A percentile compares a stretch with the other conserved stretches of the same genome.
Conservation (phyloP, 2,113 vertebrate genomes). For the Myrmophylax atrothorax region DNA sequence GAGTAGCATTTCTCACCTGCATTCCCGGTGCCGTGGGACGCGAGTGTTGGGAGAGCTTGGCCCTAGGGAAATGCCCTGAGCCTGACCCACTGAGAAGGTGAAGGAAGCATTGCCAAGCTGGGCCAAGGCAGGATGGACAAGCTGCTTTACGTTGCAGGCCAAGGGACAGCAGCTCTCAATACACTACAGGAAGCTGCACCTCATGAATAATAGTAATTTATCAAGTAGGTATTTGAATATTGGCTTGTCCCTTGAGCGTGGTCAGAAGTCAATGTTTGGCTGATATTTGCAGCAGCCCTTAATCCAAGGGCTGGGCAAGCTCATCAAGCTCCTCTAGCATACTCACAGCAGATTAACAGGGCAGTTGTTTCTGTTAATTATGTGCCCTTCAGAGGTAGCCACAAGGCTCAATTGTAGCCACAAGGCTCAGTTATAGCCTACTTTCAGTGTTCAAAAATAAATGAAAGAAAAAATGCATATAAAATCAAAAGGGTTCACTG, state of each 20-base stretch:
- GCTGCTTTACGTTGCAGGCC: neutral
- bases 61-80: neutral
- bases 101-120: neutral
- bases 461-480: neutral
- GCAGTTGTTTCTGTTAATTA: neutral
- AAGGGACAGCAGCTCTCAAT: neutral
- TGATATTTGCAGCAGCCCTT: neutral
- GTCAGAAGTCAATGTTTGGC: neutral
- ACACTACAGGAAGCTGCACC: neutral
- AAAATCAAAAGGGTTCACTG: neutral
- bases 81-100: neutral
- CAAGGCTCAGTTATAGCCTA: neutral
- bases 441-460: neutral
- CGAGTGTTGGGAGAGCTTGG: neutral
- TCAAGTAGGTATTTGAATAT: neutral
- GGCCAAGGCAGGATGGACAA: fast-evolving
- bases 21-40: fast-evolving
- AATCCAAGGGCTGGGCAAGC: neutral
- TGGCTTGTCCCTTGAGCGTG: neutral
- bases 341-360: neutral
- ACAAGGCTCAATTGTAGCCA: neutral
- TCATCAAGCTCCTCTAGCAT: neutral
- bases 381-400: neutral
- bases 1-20: fast-evolving
- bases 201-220: neutral